A percentile compares a stretch with the other conserved stretches of the same genome.
Evolutionary conservation across 2,113 vertebrate genomes (phyloP).

Genomic region (Phaethornis superciliosus): DNA sequence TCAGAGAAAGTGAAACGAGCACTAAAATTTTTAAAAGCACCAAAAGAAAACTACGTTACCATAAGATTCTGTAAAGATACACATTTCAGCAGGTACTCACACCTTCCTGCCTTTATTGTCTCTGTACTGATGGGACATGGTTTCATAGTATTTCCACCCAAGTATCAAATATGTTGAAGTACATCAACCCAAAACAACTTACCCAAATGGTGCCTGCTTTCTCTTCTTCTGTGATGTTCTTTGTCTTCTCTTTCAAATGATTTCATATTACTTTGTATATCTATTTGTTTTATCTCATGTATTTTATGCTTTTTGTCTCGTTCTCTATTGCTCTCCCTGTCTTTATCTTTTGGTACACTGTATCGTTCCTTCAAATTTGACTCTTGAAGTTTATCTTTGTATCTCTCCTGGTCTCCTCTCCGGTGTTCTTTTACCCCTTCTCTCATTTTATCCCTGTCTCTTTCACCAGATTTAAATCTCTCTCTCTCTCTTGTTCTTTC

Average conservation of each 20-base stretch:
- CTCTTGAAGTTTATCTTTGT: conserved; percentile 2
- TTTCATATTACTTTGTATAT: background rate
- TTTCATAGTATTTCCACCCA: background rate
- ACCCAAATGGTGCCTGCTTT: conserved; percentile 57
- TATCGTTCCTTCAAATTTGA: conserved; percentile 22
- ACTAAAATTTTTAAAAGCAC: background rate
- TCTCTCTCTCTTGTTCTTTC: conserved; percentile 64
- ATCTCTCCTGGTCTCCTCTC: background rate
- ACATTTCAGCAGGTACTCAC: background rate
- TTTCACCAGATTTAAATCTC: conserved; percentile 56
- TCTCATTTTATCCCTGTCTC: conserved; percentile 58
- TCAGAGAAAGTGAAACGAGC: background rate
- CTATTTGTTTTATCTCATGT: conserved; percentile 20
- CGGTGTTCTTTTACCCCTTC: conserved; percentile 18
- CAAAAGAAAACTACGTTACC: background rate
- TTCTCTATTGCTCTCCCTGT: conserved; percentile 26
- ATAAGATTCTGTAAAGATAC: background rate
- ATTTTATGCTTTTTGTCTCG: conserved; percentile 20
- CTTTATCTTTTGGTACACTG: conserved; percentile 42
- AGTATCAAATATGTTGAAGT: background rate
- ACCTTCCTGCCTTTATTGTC: background rate
- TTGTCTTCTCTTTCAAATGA: background rate
- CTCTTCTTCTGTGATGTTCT: conserved; percentile 47
- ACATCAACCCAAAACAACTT: background rate
- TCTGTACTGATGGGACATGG: background rate